Base-by-base conservation (phyloP, 2,113 vertebrate species). In the Anoplopoma fimbria region DNA sequence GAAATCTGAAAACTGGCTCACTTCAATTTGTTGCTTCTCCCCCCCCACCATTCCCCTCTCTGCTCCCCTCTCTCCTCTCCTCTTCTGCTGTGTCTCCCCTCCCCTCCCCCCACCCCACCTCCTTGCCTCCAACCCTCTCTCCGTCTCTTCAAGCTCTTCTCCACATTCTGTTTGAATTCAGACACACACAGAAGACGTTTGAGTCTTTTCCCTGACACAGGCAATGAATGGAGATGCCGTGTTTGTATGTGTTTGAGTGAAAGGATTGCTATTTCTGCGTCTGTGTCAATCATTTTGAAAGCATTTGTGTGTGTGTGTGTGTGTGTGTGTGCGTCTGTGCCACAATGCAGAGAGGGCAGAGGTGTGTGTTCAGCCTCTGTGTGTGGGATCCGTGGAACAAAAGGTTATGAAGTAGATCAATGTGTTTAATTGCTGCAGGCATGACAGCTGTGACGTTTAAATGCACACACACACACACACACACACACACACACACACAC, bases 141-240 rank as follows among this genome's bases (percentile, higher is more conserved):
- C 1, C 3, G 69, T 91, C 73, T 90, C 79, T 57, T 73, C 69
- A 74, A 64, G 80, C 83, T 87, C 49, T 62, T 88, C 86, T 89
- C 75, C 69, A 73, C 72, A 92, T 88, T 92, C 83, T 86, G 69
- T 87, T 87, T 84, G 85, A 89, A 88, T 92, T 87, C 83, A 81
- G 84, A 86, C 75, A 63, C 34, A 63, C 34, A 42, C 15, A 13
- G 42, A 85, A 83, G 70, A 90, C 15, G 9, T 75, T 83, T 55
- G 33, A 83, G 40, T 81, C 62, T 88, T 71, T 72, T 69, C 81
- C 64, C 62, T 89, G 85, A 84, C 76, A 77, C 68, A 51, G 70
- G 36, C 73, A 77, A 79, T 86, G 86, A 86, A 80, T 84, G 47
- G 57, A 81, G 57, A 72, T 76, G 81, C 58, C 64, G 61, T 47